Base-by-base conservation (phyloP, 2,888 invertebrate species). In the Zygogramma bicolorata region DNA sequence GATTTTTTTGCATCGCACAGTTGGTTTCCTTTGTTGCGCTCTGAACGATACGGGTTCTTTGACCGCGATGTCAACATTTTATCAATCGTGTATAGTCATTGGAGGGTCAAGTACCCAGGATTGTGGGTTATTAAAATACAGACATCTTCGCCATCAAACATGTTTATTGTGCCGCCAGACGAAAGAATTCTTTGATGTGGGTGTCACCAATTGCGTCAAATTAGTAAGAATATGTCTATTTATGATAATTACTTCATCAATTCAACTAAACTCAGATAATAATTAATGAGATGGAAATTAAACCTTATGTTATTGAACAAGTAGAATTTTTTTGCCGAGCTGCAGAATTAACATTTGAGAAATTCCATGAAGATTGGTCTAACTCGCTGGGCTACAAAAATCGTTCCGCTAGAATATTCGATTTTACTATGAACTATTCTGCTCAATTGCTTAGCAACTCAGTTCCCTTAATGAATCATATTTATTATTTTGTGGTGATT, bases 201-300 rank as follows among this genome's bases (percentile, higher is more conserved):
- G 63, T 63, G 63, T 63, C 31, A 46, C 63, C 46, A 63, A 63
- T 63, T 63, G 49, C 40, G n/a, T 29, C 29, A 25, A 63, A 63
- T 63, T 63, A 63, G 46, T 46, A 10, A 20, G 15, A 20, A 46
- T 10, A 63, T 46, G 63, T 29, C 29, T 18, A 63, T 46, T 63
- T 63, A 46, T 63, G 27, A 13, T 27, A 25, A 53, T 53, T 53
- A 29, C 40, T 38, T 20, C 61, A 38, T 20, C 40, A 62, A 42
- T 62, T 63, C 15, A 29, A 31, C 29, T 22, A 6, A 38, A 42
- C 31, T 15, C 49, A n/a, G 27, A 25, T 25, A 53, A 25, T 25
- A 13, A 53, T 53, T 27, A 27, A 25, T 22, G 10, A 25, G n/a
- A 13, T 25, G 22, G 15, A n/a, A n/a, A 22, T 53, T 13, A 25